Conservation (phyloP, 1,140 invertebrate genomes). For the Leptonema lineaticorne region DNA sequence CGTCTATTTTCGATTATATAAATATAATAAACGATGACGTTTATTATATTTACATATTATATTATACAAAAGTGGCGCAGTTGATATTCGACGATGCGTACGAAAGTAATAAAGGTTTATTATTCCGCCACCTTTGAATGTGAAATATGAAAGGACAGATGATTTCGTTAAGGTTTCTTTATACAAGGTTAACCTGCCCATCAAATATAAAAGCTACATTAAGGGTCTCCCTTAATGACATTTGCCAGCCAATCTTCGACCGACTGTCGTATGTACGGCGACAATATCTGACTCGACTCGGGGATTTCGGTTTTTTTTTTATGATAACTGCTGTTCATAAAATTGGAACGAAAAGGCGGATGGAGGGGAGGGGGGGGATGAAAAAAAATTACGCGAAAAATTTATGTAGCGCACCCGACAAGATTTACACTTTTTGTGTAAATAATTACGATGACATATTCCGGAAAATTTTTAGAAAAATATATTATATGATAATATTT, state of each 20-base stretch:
- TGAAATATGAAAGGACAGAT: slow-evolving; percentile 40
- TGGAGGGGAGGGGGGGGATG: too few relatives aligned
- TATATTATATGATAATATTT: too few relatives aligned
- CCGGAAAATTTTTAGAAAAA: too few relatives aligned
- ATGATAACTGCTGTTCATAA: slow-evolving; percentile 3
- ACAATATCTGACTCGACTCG: slow-evolving; percentile 6
- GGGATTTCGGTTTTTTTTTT: neutral
- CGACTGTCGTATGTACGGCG: neutral
- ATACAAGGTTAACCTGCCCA: slow-evolving; percentile 40
- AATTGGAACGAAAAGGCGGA: neutral
- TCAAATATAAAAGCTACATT: slow-evolving; percentile 20
- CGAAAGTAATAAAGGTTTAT: slow-evolving; percentile 30
- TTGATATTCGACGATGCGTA: too few relatives aligned
- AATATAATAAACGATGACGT: too few relatives aligned
- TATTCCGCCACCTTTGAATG: slow-evolving; percentile 11
- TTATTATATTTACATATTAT: too few relatives aligned
- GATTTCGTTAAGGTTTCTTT: slow-evolving; percentile 39
- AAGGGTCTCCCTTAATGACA: slow-evolving; percentile 11
- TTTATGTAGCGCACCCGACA: too few relatives aligned
- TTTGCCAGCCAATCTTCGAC: slow-evolving; percentile 10
- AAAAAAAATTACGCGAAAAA: neutral
- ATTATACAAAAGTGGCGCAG: too few relatives aligned
- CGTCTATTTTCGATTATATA: too few relatives aligned
- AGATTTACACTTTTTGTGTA: too few relatives aligned
- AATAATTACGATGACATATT: too few relatives aligned